Conservation (phyloP, 1,140 invertebrate genomes). For the Antheraea mylitta region DNA sequence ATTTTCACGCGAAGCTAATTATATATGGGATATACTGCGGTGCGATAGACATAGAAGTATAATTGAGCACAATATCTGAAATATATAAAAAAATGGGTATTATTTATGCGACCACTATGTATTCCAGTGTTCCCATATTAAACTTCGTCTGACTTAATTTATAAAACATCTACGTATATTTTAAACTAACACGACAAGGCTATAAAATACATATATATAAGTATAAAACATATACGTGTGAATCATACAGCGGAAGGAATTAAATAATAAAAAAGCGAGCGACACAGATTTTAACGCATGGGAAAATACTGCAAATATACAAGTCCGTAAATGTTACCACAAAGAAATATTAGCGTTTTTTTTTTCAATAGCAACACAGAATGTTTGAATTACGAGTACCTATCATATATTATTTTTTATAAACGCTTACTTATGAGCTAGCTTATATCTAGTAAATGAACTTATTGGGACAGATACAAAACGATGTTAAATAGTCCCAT, state of each 20-base stretch:
- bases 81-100: constrained; percentile 3
- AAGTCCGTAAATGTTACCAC: constrained; percentile 39
- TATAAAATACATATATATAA: constrained; percentile 29
- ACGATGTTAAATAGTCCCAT: constrained; percentile 26
- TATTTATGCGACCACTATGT: too few species aligned
- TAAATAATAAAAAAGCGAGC: constrained; percentile 37
- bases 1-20: not conserved
- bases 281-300: constrained; percentile 27
- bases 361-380: constrained; percentile 62
- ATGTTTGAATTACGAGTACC: constrained; percentile 69
- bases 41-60: constrained; percentile 20
- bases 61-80: constrained; percentile 36
- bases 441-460: constrained; percentile 63
- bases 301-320: too few species aligned
- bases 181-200: constrained; percentile 65
- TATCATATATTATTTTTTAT: constrained; percentile 42
- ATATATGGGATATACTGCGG: constrained; percentile 6
- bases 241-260: constrained; percentile 57
- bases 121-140: constrained; percentile 19
- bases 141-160: constrained; percentile 49
- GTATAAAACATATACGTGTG: constrained; percentile 29
- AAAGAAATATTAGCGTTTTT: constrained; percentile 38
- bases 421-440: constrained; percentile 59
- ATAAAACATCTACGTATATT: constrained; percentile 69
- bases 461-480: constrained; percentile 26